Evolutionary conservation across 2,797 vertebrate genomes (phyloP), one percentile per base, ranked within the genome.

Genomic region (Acanthurus lineatus): DNA sequence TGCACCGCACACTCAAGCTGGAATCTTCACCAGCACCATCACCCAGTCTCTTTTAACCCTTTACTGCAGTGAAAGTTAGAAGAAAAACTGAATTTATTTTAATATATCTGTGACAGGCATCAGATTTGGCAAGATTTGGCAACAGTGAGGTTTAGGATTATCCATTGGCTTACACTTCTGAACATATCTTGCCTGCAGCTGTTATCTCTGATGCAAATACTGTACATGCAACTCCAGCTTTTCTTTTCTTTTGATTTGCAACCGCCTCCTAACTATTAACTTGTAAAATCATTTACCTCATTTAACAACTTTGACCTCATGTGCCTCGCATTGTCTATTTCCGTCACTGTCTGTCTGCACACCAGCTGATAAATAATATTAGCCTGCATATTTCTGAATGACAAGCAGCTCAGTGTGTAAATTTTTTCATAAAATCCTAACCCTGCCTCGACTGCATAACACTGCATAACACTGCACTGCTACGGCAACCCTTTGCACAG

Each of bases 221-320:
- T 40, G 17, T 0, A 15, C 58, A 60, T 53, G 12, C 12, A 69
- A 52, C 17, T 71, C 58, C 52, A 7, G 51, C 11, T 42, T 12
- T 16, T 60, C 4, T 16, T n/a, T 51, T 25, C 35, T 48, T 9
- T 22, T 28, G 69, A 42, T n/a, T 40, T 17, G 44, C 4, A 56
- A 59, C 40, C 14, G 10, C 20, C 38, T 72, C 48, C n/a, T 67
- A 10, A 38, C 45, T 22, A 19, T 42, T 44, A 6, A 78, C 56
- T 76, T n/a, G 66, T n/a, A 84, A 44, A 69, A 71, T 66, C 76
- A 65, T n/a, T 20, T 14, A 42, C 22, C 44, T 10, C 28, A 12
- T 16, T 32, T 32, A 54, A 77, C 45, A 44, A 73, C 60, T 82
- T 12, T 54, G 44, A 83, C 56, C 63, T 73, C 28, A 48, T 38